phyloP scores from a whole-genome alignment of 2,888 invertebrate genomes.

The Noctuana brunneofusca region DNA sequence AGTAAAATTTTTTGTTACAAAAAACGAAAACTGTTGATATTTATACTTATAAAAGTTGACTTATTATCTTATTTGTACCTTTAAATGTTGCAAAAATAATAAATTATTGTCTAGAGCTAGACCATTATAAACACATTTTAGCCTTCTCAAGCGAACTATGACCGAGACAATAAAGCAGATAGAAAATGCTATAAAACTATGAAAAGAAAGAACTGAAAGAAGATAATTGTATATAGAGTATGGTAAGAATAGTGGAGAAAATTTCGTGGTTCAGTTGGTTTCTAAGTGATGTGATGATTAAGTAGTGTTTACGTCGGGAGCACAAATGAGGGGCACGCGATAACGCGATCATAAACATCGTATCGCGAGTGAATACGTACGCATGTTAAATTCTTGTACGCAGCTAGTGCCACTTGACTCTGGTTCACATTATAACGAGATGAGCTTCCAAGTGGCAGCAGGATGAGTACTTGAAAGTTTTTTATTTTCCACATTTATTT shows the following conservation, averaged over 20 bases:
- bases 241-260: conserved; percentile 3
- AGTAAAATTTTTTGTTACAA: too few relatives aligned
- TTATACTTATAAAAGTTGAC: too few relatives aligned
- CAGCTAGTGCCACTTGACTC: conserved; percentile 43
- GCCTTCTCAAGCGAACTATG: neutral
- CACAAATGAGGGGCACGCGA: conserved; percentile 60
- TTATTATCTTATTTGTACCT: too few relatives aligned
- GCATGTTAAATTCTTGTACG: conserved; percentile 38
- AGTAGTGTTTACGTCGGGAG: conserved; percentile 51
- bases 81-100: too few relatives aligned
- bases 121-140: neutral
- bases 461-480: neutral
- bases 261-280: conserved; percentile 19
- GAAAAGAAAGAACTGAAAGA: conserved; percentile 15
- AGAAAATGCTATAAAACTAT: conserved; percentile 12
- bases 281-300: conserved; percentile 24
- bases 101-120: neutral
- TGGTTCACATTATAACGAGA: conserved; percentile 11
- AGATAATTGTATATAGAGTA: conserved; percentile 4
- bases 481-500: too few relatives aligned
- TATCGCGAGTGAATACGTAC: conserved; percentile 37
- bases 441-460: conserved; percentile 6
- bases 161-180: conserved; percentile 7
- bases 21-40: too few relatives aligned
- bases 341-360: conserved; percentile 57